Conservation (phyloP, 2,888 invertebrate species). For the Mystacides longicornis region DNA sequence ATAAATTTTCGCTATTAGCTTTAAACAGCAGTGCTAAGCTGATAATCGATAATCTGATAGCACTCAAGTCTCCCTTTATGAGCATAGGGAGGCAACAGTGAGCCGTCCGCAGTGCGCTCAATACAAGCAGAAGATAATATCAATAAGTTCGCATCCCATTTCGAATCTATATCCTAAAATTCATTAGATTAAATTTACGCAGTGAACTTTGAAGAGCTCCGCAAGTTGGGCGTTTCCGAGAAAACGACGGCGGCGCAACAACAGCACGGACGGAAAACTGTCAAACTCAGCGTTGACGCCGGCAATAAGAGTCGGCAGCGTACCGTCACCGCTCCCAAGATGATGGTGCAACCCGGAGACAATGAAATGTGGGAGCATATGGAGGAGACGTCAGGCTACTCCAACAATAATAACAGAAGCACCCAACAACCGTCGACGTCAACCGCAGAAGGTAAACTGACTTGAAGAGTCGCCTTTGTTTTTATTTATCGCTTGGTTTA, state of each 20-base stretch:
- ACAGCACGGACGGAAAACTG: background rate
- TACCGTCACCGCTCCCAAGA: background rate
- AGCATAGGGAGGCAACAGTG: too few relatives aligned
- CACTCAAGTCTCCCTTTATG: too few relatives aligned
- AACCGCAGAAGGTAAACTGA: conserved; percentile 19
- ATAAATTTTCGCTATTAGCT: too few relatives aligned
- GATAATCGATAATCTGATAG: too few relatives aligned
- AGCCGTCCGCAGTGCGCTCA: too few relatives aligned
- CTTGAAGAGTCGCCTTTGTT: too few relatives aligned
- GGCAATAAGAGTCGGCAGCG: conserved; percentile 3
- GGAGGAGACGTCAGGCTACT: conserved; percentile 12
- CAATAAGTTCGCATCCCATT: too few relatives aligned
- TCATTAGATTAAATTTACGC: conserved; percentile 10
- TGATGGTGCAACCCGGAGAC: conserved; percentile 4
- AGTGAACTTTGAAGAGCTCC: conserved; percentile 23
- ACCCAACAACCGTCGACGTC: conserved; percentile 8
- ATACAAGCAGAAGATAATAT: too few relatives aligned
- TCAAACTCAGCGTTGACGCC: background rate
- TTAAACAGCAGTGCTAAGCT: too few relatives aligned
- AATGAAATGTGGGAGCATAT: conserved; percentile 16
- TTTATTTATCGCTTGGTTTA: too few relatives aligned
- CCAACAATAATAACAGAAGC: conserved; percentile 12
- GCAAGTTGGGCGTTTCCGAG: conserved; percentile 17
- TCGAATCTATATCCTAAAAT: too few relatives aligned
- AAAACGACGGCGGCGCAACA: background rate